Evolutionary conservation across 1,140 invertebrate species (phyloP), one percentile per base, ranked within the genome.

Genomic region (Mya arenaria): DNA sequence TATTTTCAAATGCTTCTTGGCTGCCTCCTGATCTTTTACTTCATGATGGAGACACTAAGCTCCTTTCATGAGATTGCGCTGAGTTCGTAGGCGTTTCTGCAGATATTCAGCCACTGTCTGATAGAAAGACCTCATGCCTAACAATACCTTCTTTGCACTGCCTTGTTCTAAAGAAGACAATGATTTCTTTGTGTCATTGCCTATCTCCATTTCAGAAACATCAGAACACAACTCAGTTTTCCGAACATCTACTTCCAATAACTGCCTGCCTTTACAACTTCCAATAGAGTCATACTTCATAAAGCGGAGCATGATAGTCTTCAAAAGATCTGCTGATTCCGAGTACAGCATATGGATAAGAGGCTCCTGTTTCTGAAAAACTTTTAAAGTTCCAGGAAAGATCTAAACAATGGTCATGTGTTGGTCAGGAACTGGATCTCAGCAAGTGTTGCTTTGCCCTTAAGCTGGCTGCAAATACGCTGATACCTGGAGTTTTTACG

Each of bases 301-400:
- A 36, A 80, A 80, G 4, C 66, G 4, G 10, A 37, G 17, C 37
- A 44, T 69, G 36, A 84, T n/a, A 44, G 30, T 39, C 41, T 32
- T 44, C 56, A 72, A 19, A 34, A 84, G 23, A n/a, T 25, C 25
- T 32, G 37, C 25, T 4, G 52, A 34, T 63, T 84, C 77, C 23
- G 56, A 17, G 58, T 69, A 44, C 39, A 86, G 32, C 4, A 85
- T 25, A 39, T 85, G 85, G 15, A 86, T 73, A 44, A 86, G 30
- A 23, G 69, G 62, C 19, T 69, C 72, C 56, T 41, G 13, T 60
- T 48, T 48, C 58, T 84, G 83, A 82, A 86, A 86, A 36, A 71
- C n/a, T n/a, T n/a, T n/a, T n/a, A n/a, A n/a, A n/a, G n/a, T n/a
- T n/a, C n/a, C n/a, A n/a, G n/a, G n/a, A n/a, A n/a, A n/a, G n/a